These are phyloP conservation scores for Poecilia gillii DNA, from an alignment of 2,797 vertebrate genomes.

Conservation along the genomic window DNA sequence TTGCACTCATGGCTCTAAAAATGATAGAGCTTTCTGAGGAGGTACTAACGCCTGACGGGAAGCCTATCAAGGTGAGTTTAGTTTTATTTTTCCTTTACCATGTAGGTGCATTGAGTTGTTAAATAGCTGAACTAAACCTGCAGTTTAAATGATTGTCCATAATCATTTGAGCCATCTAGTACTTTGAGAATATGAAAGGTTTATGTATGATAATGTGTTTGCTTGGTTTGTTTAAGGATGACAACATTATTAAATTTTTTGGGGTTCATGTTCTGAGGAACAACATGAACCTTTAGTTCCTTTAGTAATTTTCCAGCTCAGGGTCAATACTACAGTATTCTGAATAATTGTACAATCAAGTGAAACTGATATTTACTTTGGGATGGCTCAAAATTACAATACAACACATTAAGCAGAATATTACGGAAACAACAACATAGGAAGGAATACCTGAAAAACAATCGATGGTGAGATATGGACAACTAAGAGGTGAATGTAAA, in stretches of 20 bases:
- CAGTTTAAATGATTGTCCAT: not conserved
- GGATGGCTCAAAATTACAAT: not conserved
- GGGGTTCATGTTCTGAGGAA: not conserved
- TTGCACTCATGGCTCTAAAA: conserved; percentile 97
- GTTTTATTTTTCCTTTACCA: not conserved
- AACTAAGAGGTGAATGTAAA: not conserved
- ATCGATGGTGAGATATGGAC: not conserved
- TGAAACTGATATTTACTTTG: not conserved
- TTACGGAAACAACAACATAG: not conserved
- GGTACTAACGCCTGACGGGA: conserved; percentile 94
- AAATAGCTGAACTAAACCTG: not conserved
- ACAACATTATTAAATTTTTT: not conserved
- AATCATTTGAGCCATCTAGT: not conserved
- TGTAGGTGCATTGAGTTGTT: not conserved
- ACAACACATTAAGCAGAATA: not conserved
- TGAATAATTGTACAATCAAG: not conserved
- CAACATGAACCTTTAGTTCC: not conserved
- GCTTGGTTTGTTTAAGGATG: not conserved
- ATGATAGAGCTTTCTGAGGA: conserved; percentile 99
- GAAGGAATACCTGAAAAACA: not conserved
- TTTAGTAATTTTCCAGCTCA: not conserved
- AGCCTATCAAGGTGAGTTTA: conserved; percentile 91
- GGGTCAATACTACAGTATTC: not conserved
- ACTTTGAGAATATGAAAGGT: not conserved
- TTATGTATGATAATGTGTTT: not conserved